Percentiles rank a stretch among this genome's conserved stretches.
phyloP scores from a whole-genome alignment of 1,140 invertebrate species.

The Gonioctena quinquepunctata region DNA sequence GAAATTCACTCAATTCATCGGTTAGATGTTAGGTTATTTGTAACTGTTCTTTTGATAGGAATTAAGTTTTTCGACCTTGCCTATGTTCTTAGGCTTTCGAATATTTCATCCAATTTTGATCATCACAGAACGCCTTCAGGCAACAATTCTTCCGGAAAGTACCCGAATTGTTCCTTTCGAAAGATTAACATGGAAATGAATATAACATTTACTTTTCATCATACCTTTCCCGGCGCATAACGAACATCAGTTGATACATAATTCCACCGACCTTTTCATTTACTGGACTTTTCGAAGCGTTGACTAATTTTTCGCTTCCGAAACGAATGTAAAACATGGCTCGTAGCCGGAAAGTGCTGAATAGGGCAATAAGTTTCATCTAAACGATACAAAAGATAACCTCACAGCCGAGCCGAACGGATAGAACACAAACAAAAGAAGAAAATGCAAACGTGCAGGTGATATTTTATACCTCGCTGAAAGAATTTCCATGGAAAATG shows the following conservation, averaged over 20 bases:
- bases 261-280: not conserved
- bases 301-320: not conserved
- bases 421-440: not conserved
- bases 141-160: too few relatives aligned
- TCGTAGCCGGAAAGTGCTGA: not conserved
- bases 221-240: not conserved
- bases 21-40: too few relatives aligned
- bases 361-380: not conserved
- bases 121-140: too few relatives aligned
- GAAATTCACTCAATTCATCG: too few relatives aligned
- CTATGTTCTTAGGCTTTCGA: too few relatives aligned
- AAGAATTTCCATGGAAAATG: not conserved
- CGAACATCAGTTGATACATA: not conserved
- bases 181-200: too few relatives aligned
- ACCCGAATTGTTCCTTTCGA: too few relatives aligned
- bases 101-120: too few relatives aligned
- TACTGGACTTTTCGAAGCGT: not conserved
- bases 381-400: not conserved
- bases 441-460: not conserved
- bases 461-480: not conserved
- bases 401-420: not conserved
- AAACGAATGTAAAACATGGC: not conserved
- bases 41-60: too few relatives aligned
- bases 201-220: not conserved
- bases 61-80: too few relatives aligned